These are phyloP conservation scores for Zaprionus bogoriensis DNA, from an alignment of 2,888 invertebrate genomes.

Conservation along the genomic window DNA sequence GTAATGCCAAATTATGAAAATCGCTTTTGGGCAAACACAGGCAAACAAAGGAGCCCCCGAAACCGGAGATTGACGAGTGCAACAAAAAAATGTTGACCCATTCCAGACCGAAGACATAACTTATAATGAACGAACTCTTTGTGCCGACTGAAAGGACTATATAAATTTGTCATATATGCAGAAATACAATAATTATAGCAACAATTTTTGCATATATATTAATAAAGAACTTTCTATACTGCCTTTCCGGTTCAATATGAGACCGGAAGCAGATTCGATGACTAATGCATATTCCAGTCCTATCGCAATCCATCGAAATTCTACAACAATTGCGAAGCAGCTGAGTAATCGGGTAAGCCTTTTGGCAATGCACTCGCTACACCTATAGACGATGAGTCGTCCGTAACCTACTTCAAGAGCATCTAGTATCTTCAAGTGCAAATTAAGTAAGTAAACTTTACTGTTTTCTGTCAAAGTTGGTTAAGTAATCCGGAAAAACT, in stretches of 20 bases:
- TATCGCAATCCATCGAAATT: constrained; percentile 1
- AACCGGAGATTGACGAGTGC: constrained; percentile 32
- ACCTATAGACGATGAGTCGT: neutral
- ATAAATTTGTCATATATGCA: no score
- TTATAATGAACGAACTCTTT: neutral
- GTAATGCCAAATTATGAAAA: constrained; percentile 52
- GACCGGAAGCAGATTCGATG: constrained; percentile 1
- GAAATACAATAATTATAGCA: no score
- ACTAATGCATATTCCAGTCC: neutral
- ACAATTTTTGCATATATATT: no score
- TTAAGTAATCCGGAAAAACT: no score
- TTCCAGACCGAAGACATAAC: constrained; percentile 8
- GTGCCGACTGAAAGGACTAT: neutral
- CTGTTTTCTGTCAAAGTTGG: no score
- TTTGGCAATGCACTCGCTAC: neutral
- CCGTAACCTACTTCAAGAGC: neutral
- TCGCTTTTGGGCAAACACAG: constrained; percentile 30
- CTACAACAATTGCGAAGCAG: neutral
- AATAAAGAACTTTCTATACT: neutral
- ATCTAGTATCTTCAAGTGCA: neutral
- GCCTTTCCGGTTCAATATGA: neutral
- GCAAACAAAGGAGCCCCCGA: constrained; percentile 24
- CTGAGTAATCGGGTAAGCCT: constrained; percentile 21
- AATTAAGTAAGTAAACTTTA: no score
- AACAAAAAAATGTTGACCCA: constrained; percentile 13